Evolutionary conservation across 2,888 invertebrate species (phyloP).

Genomic region (Itoplectis maculator): DNA sequence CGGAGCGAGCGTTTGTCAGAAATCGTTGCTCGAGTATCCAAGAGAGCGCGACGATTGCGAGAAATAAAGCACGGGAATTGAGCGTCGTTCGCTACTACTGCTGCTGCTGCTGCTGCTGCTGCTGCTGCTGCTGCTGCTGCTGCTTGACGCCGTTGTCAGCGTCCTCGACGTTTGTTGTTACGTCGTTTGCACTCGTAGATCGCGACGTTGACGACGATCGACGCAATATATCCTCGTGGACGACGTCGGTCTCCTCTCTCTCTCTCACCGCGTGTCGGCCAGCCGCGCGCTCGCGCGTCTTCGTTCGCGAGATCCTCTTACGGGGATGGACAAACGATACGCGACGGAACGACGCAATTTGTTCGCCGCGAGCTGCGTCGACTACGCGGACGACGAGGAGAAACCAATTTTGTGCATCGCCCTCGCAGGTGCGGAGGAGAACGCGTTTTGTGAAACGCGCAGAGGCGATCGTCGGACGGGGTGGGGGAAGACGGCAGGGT

Average conservation of each 20-base stretch:
- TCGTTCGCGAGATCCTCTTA: constrained; percentile 23
- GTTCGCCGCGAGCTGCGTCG: constrained; percentile 43
- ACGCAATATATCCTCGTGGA: background rate
- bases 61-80: constrained; percentile 10
- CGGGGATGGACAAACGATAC: constrained; percentile 13
- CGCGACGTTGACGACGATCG: constrained; percentile 22
- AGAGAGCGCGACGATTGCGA: constrained; percentile 34
- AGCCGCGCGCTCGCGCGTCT: constrained; percentile 12
- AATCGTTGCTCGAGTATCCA: constrained; percentile 25
- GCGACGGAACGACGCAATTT: constrained; percentile 13
- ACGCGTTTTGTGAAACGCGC: constrained; percentile 34
- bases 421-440: constrained; percentile 42
- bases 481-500: background rate
- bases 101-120: background rate
- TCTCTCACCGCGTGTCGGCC: constrained; percentile 43
- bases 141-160: background rate
- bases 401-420: constrained; percentile 61
- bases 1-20: background rate
- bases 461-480: constrained; percentile 1
- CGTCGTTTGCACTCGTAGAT: constrained; percentile 38
- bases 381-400: constrained; percentile 52
- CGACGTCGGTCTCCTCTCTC: constrained; percentile 12
- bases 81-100: background rate
- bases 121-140: background rate
- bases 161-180: constrained; percentile 13